Percentiles rank a stretch among this genome's conserved stretches.
phyloP scores from a whole-genome alignment of 37 sponge, comb jelly and placozoan genomes.

The Diacarnus erythraeanus region DNA sequence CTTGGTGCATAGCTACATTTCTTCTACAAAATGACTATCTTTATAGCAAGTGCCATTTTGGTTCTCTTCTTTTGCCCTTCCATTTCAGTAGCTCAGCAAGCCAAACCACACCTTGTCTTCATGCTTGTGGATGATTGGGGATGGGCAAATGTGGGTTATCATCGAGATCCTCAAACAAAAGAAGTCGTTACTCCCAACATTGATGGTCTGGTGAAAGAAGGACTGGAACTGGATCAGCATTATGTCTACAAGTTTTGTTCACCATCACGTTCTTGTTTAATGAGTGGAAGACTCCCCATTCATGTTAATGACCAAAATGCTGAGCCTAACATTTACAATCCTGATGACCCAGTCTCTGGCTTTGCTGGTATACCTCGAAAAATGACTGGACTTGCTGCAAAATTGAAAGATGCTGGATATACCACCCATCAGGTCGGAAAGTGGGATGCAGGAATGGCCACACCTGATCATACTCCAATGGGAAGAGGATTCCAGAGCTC shows the following conservation, averaged over 20 bases:
- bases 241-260: conserved; percentile 43
- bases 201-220: conserved; percentile 39
- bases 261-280: conserved; percentile 41
- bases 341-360: conserved; percentile 37
- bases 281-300: conserved; percentile 51
- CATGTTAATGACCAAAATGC: conserved; percentile 45
- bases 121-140: conserved; percentile 46
- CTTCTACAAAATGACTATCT: too few relatives aligned
- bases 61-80: too few relatives aligned
- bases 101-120: conserved; percentile 2
- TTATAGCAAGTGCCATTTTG: too few relatives aligned
- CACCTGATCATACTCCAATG: conserved; percentile 12
- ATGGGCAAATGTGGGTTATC: conserved; percentile 52
- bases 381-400: conserved; percentile 44
- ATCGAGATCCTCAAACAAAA: conserved; percentile 20
- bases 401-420: conserved; percentile 33
- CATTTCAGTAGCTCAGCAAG: too few relatives aligned
- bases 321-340: conserved; percentile 10
- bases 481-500: conserved; percentile 38
- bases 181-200: conserved; percentile 43
- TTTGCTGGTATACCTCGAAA: conserved; percentile 32
- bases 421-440: conserved; percentile 56
- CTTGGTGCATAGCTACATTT: too few relatives aligned
- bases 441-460: conserved; percentile 53
- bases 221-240: conserved; percentile 43